A percentile compares a stretch with the other conserved stretches of the same genome.
Conservation (phyloP, 2,888 invertebrate genomes). For the Nephrotoma guestfalica region DNA sequence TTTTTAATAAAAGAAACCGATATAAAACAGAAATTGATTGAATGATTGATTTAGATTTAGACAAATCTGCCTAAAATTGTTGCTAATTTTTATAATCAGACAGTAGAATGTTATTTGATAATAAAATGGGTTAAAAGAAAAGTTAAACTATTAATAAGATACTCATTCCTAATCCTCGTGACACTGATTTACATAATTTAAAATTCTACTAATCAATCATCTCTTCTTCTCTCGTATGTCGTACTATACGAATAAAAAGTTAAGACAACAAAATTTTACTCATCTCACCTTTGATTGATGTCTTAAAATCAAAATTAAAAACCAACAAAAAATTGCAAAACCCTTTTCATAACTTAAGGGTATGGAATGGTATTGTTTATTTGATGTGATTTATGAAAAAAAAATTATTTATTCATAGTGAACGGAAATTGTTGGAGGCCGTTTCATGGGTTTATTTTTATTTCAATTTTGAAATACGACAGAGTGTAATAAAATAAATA, state of each 20-base stretch:
- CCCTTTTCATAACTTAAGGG: neutral
- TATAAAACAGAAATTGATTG: no score
- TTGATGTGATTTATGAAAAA: neutral
- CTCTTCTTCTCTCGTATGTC: no score
- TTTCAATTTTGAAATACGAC: no score
- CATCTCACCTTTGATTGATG: neutral
- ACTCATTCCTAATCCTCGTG: neutral
- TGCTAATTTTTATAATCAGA: no score
- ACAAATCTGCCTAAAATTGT: no score
- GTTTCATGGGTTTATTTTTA: no score
- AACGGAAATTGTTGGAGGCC: no score
- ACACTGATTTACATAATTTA: neutral
- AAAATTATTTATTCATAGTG: no score
- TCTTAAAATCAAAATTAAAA: neutral
- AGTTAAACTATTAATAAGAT: neutral
- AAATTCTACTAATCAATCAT: neutral
- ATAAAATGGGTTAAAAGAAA: neutral
- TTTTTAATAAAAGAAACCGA: no score
- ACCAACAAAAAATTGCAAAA: neutral
- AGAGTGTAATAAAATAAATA: no score
- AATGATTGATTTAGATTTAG: no score
- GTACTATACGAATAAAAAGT: neutral
- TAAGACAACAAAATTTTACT: neutral
- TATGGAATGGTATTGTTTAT: neutral
- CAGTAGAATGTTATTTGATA: neutral